These are phyloP conservation scores for Anguilla marmorata DNA, from an alignment of 2,797 vertebrate species.

Conservation along the genomic window DNA sequence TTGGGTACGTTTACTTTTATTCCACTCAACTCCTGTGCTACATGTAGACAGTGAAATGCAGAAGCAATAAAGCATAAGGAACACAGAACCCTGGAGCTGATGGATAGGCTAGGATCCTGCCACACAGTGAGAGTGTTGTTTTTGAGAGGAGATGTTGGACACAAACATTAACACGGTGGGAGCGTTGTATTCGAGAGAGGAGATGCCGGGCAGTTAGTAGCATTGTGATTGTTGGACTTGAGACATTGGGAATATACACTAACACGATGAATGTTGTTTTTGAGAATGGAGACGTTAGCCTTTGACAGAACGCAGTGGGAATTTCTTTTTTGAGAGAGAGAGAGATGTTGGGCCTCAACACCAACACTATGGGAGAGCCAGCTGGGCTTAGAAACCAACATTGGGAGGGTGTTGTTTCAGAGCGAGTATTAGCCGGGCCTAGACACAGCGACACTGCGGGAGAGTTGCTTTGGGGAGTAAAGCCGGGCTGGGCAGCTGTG, in stretches of 20 bases:
- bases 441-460: neutral
- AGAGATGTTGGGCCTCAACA: neutral
- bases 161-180: neutral
- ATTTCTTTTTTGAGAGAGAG: neutral
- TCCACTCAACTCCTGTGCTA: slow-evolving; percentile 15
- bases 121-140: neutral
- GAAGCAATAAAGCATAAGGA: neutral
- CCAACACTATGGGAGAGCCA: neutral
- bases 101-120: neutral
- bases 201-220: slow-evolving; percentile 20
- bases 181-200: neutral
- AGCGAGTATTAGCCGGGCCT: neutral
- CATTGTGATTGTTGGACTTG: slow-evolving; percentile 31
- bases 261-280: neutral
- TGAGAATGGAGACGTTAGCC: neutral
- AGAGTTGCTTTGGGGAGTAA: neutral
- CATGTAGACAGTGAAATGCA: slow-evolving; percentile 25
- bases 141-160: neutral
- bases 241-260: neutral
- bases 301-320: neutral
- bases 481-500: slow-evolving; percentile 47
- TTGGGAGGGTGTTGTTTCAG: slow-evolving; percentile 27
- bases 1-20: slow-evolving; percentile 44
- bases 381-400: slow-evolving; percentile 33
- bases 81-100: neutral